Base-by-base conservation (phyloP, 2,113 vertebrate species). In the Pipa parva region DNA sequence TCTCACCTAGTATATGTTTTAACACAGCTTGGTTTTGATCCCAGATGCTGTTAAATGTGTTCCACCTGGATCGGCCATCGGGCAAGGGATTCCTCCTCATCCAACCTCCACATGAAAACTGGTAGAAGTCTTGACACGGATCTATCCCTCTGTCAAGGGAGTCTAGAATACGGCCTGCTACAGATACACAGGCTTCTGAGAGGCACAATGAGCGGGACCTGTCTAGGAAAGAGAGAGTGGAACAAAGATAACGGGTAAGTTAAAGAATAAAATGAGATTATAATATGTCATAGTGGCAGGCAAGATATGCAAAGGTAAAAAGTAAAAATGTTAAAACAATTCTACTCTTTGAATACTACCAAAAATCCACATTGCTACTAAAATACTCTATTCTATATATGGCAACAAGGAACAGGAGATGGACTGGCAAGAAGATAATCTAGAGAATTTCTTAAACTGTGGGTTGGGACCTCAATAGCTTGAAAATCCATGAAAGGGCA, bases 21-120 rank as follows among this genome's bases (percentile, higher is more conserved):
- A 99, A 91, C 59, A 97, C 82, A 7, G 94, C 97, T 84, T 97
- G 95, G 82, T 99, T 99, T 83, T 99, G 94, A 76, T 97, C 95
- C 94, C 94, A 95, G 81, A 98, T 92, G 80, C 91, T 94, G 86
- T 98, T 98, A 82, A 98, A 98, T 27, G 95, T 97, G 77, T 93
- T 98, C 97, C 97, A 98, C 22, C 94, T 91, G 6, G 97, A 95
- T 1, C 90, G 92, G 2, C 95, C 95, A 0, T 93, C 92, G 0
- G 97, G 95, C 50, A 99, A 85, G 0, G 97, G 95, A 79, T 99
- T 98, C 65, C 93, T 92, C 73, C 87, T 91, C 74, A 95, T 92
- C 97, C 95, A 99, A 20, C 95, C 97, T 2, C 97, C 97, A 0
- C 97, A 99, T 0, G 97, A 91, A 20, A 93, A 99, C 79, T 94